Evolutionary conservation across 2,888 invertebrate species (phyloP), one percentile per base, ranked within the genome.

Genomic region (Cryptocephalus primarius): DNA sequence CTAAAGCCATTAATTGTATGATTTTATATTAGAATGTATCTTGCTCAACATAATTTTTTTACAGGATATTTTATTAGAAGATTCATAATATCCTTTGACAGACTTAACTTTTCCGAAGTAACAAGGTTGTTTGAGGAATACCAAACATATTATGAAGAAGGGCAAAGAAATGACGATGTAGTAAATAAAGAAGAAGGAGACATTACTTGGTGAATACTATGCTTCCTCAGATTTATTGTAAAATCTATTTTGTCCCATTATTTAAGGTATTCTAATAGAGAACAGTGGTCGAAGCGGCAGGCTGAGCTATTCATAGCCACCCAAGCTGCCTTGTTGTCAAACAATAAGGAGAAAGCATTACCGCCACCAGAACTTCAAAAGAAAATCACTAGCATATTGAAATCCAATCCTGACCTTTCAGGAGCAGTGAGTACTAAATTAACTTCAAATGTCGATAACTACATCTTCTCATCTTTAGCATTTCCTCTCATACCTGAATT

Each of bases 401-500:
- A 77, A 60, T 81, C 83, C 52, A 85, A 87, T 69, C 86, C 87
- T 6, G 84, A 86, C 58, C 80, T 88, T 62, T 80, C 88, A 31
- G 88, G 89, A 73, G 83, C 87, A 52, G 88, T 88, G 72, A 77
- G 82, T 76, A 22, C 22, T 22, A 22, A 2, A 22, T 22, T 22
- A 36, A 36, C 36, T 36, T 36, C 6, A 2, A 36, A 36, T 36
- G 2, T 36, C 36, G 12, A 36, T 22, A 22, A 22, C 22, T 6
- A 22, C 22, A 6, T 22, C 6, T 44, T 44, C 14, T 41, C 47
- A 49, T 52, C 78, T 79, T 50, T 72, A 89, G 88, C 90, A 94
- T 72, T 94, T 88, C 64, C 75, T 95, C 38, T 89, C 88, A 61
- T 94, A 90, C 65, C 72, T 95, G 63, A 95, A 95, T 69, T 88